phyloP scores from a whole-genome alignment of 35 echinoderm and acorn worm species.

The Patiria miniata region DNA sequence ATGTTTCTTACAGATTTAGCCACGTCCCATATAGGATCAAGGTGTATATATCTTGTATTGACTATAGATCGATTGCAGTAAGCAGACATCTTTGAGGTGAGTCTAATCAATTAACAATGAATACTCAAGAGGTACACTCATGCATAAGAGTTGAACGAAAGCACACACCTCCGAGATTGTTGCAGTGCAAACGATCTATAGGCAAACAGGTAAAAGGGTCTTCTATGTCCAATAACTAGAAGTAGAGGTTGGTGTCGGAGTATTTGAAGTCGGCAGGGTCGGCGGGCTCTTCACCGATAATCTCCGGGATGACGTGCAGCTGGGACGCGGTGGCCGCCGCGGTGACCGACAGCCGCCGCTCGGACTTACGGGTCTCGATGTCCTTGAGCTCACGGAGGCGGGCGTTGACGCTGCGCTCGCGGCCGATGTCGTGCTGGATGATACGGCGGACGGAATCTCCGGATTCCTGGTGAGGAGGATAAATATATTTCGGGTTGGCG shows the following conservation, averaged over 20 bases:
- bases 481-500: too few species aligned
- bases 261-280: slow-evolving; percentile 21
- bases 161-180: too few species aligned
- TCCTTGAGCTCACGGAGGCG: slow-evolving; percentile 34
- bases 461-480: neutral
- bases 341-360: slow-evolving; percentile 21
- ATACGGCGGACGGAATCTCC: slow-evolving; percentile 9
- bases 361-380: slow-evolving; percentile 16
- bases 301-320: slow-evolving; percentile 35
- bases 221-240: neutral
- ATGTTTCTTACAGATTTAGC: too few species aligned
- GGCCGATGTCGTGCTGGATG: slow-evolving; percentile 9
- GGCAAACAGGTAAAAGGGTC: too few species aligned
- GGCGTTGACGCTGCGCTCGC: neutral
- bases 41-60: too few species aligned
- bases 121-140: too few species aligned
- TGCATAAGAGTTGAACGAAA: too few species aligned
- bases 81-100: too few species aligned
- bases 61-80: too few species aligned
- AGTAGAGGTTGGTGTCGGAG: slow-evolving; percentile 29
- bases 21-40: too few species aligned
- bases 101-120: too few species aligned
- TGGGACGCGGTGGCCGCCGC: neutral
- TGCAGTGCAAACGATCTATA: too few species aligned
- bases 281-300: slow-evolving; percentile 6